Evolutionary conservation across 2,888 invertebrate genomes (phyloP).

Genomic region (Pyrochroa serraticornis): DNA sequence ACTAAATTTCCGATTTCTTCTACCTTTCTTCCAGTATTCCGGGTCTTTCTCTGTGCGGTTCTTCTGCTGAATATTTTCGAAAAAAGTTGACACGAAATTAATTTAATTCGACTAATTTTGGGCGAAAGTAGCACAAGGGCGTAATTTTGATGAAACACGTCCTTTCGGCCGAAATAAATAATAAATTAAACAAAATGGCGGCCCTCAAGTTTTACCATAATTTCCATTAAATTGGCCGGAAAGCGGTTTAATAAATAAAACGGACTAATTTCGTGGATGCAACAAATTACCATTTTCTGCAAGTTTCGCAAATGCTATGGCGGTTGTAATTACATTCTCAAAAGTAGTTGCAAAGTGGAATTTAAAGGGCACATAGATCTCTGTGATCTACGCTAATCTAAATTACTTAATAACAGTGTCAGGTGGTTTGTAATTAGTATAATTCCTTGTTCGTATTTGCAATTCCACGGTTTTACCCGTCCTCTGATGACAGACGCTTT

Average conservation of each 20-base stretch:
- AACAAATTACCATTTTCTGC: slow-evolving; percentile 1
- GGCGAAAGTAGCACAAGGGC: too few relatives aligned
- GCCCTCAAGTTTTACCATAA: slow-evolving; percentile 3
- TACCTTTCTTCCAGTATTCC: too few relatives aligned
- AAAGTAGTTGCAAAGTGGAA: slow-evolving; percentile 10
- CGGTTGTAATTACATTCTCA: slow-evolving; percentile 17
- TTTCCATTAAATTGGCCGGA: not conserved
- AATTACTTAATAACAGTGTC: slow-evolving; percentile 30
- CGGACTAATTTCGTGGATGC: slow-evolving; percentile 3
- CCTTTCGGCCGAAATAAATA: too few relatives aligned
- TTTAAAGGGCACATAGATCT: slow-evolving; percentile 22
- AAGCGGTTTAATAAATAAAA: slow-evolving; percentile 2
- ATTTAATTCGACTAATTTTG: too few relatives aligned
- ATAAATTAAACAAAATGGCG: too few relatives aligned
- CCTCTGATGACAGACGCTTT: slow-evolving; percentile 23
- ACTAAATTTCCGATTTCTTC: too few relatives aligned
- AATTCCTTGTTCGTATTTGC: slow-evolving; percentile 28
- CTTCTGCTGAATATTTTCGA: too few relatives aligned
- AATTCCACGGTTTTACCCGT: slow-evolving; percentile 19
- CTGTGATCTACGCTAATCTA: slow-evolving; percentile 28
- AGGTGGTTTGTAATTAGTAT: slow-evolving; percentile 31
- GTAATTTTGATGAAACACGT: too few relatives aligned
- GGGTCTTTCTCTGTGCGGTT: too few relatives aligned
- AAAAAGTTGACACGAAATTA: too few relatives aligned
- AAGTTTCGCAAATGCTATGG: slow-evolving; percentile 2